Base-by-base conservation (phyloP, 2,888 invertebrate genomes). In the Melanchra persicariae region DNA sequence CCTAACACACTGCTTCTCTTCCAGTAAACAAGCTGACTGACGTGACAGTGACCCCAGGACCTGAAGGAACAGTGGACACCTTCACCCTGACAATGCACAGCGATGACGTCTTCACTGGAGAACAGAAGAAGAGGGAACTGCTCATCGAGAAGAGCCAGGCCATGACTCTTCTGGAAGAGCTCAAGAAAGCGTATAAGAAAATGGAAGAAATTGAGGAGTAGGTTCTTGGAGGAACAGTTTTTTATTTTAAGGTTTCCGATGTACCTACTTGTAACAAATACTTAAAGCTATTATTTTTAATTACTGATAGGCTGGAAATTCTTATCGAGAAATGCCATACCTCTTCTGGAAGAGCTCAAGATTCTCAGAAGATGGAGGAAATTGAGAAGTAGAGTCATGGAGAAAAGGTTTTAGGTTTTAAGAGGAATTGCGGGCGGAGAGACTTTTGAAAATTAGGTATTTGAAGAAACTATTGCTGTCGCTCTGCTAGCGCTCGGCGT, bases 1-100 rank as follows among this genome's bases (percentile, higher is more conserved):
- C n/a, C n/a, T n/a, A n/a, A n/a, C n/a, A n/a, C 19, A 19, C 45
- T 45, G 71, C 10, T 22, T 58, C 34, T 51, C 30, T 86, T 90
- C 3, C 92, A 96, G 95, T 95, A 9, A 95, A 95, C 87, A 94
- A 93, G 83, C 72, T 96, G 43, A 92, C 91, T 0, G 94, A 94
- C 63, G 89, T 92, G 0, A 77, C 90, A 0, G 75, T 87, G 1
- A 70, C 89, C 0, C 79, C 91, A 0, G 94, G 92, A 0, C 95
- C 95, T 0, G 89, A 91, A 59, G 93, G 91, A 0, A 86, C 93
- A 0, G 84, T 92, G 0, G 93, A 94, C 77, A 88, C 92, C 0
- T 81, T 89, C 49, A 92, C 91, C 70, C 85, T 95, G 30, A 91
- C 91, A 0, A 83, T 96, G 2, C 89, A 89, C 70, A 88, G 89